A percentile compares a stretch with the other conserved stretches of the same genome.
phyloP scores from a whole-genome alignment of 92 coral and sea anemone genomes.

The Epizoanthus ramosus region DNA sequence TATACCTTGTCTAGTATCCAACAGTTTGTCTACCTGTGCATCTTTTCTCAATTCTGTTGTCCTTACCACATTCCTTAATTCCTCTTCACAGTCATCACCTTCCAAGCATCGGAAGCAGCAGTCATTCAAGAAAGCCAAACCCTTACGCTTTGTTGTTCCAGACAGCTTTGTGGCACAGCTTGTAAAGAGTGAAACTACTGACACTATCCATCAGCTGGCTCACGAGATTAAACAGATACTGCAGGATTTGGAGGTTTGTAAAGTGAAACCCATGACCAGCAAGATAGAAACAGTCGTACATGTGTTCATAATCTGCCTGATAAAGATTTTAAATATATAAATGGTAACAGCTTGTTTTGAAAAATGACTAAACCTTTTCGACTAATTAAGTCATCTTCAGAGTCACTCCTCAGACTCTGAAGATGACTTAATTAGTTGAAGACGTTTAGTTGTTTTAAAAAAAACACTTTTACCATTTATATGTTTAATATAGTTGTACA shows the following conservation, averaged over 20 bases:
- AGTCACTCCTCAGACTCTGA: too few species aligned
- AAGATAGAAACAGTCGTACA: neutral
- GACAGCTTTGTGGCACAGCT: slow-evolving; percentile 37
- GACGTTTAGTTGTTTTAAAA: too few species aligned
- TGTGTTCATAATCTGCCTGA: too few species aligned
- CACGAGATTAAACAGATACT: slow-evolving; percentile 51
- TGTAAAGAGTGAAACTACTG: neutral
- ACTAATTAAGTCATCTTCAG: too few species aligned
- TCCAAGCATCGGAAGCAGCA: slow-evolving; percentile 76
- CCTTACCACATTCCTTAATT: neutral
- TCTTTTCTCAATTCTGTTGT: neutral
- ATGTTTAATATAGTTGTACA: too few species aligned
- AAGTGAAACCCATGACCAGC: neutral
- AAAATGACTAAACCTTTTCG: too few species aligned
- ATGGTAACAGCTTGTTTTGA: too few species aligned
- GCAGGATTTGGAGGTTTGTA: slow-evolving; percentile 67
- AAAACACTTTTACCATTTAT: too few species aligned
- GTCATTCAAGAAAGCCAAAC: slow-evolving; percentile 64
- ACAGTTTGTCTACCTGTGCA: neutral
- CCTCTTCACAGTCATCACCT: slow-evolving; percentile 66
- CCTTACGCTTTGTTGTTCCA: slow-evolving; percentile 73
- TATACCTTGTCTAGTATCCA: too few species aligned
- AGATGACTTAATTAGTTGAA: too few species aligned
- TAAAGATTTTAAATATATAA: too few species aligned
- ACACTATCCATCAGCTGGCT: slow-evolving; percentile 37